Evolutionary conservation across 1,140 invertebrate species (phyloP), one percentile per base, ranked within the genome.

Genomic region (Penaeus japonicus): DNA sequence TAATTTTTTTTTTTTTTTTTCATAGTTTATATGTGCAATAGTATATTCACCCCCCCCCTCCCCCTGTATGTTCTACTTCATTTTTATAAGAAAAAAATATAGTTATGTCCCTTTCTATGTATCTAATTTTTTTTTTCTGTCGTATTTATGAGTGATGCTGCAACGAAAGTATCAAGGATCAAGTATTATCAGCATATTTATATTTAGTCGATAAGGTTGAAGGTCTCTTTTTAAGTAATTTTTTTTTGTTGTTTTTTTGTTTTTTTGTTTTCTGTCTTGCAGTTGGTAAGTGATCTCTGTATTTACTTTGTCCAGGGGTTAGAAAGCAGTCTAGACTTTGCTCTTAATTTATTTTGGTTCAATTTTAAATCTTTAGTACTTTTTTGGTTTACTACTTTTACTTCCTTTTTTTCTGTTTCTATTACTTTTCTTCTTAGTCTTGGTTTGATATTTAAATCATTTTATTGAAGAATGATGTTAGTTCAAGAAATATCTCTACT

Each of bases 171-270:
- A 88, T 88, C 87, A 88, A 88, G 87, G 87, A 88, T 82, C 80
- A 88, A 88, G 87, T 88, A 88, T 88, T 88, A 88, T 88, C 85
- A 79, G 53, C 87, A 84, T 88, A 88, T 88, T 88, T 88, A 88
- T 88, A 88, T 88, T 78, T 88, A 88, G 87, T 83, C 83, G 22
- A 62, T 84, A 88, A 84, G 87, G 70, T 84, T 88, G 77, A 82
- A 75, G 65, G 39, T 35, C 27, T 24, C 17, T 75, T 53, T 62
- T 62, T 81, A 65, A 47, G 70, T 27, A 57, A 39, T 62, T 57
- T 15, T 15, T 73, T 73, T 32, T 27, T 70, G 2, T 15, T 70
- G 22, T 18, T 24, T 70, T 70, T 32, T 70, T 70, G 24, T 24
- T 32, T 70, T 73, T 73, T 73, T 32, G 35, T 73, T 30, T 73